Percentiles rank a stretch among this genome's conserved stretches.
Evolutionary conservation across 2,113 vertebrate species (phyloP).

Genomic region (Hipposideros armiger): DNA sequence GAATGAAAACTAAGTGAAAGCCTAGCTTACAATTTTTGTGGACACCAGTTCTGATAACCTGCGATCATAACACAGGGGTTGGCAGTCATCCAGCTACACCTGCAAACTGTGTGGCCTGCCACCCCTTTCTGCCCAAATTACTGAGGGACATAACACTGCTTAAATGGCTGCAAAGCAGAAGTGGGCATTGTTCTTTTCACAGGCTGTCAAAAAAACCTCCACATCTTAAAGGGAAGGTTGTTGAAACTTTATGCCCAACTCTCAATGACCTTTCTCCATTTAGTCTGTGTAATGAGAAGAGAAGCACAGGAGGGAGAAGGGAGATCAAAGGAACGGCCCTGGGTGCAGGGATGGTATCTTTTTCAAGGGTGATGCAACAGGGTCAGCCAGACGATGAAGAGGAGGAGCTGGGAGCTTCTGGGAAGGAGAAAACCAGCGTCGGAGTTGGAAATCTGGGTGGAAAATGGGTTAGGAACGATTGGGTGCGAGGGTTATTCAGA

Average conservation of each 20-base stretch:
- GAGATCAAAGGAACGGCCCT: background rate
- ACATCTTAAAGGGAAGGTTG: constrained; percentile 39
- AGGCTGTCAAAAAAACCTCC: constrained; percentile 56
- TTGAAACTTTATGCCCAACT: constrained; percentile 72
- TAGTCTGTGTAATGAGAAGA: background rate
- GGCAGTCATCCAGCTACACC: background rate
- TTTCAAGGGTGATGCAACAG: constrained; percentile 71
- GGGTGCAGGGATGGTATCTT: background rate
- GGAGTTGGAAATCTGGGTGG: background rate
- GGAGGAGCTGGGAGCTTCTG: background rate
- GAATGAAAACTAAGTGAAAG: background rate
- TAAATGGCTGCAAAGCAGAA: constrained; percentile 10
- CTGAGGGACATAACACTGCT: background rate
- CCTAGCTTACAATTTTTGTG: background rate
- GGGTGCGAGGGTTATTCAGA: background rate
- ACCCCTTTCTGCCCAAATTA: background rate
- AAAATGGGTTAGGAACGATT: background rate
- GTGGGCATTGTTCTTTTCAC: background rate
- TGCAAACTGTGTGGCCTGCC: background rate
- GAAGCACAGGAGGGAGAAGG: background rate
- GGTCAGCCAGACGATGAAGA: constrained; percentile 9
- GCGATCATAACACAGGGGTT: too few species aligned
- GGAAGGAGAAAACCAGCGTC: background rate
- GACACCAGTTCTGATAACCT: background rate
- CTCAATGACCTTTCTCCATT: constrained; percentile 62